These are phyloP conservation scores for Tanaodytes sp. DNA, from an alignment of 2,888 invertebrate genomes.

Conservation along the genomic window DNA sequence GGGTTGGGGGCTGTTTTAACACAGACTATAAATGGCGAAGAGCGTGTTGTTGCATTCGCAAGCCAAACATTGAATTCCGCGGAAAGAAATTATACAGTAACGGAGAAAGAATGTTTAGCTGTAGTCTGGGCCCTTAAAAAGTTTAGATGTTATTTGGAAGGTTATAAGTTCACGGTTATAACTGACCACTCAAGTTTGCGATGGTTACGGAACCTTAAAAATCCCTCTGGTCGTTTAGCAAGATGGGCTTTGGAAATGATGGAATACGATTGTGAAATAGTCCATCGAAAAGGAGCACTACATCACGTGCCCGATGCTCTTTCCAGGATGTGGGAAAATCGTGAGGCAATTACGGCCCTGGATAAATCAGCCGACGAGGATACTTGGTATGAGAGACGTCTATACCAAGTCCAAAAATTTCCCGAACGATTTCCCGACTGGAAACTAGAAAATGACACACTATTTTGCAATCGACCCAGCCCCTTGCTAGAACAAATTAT, in stretches of 20 bases:
- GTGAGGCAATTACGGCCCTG: neutral
- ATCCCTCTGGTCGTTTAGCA: neutral
- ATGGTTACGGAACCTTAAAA: neutral
- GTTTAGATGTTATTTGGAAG: neutral
- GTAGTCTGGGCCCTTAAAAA: neutral
- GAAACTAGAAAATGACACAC: neutral
- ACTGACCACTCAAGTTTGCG: neutral
- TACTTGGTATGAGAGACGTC: neutral
- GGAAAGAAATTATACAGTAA: slow-evolving; percentile 1
- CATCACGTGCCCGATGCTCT: neutral
- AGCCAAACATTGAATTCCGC: neutral
- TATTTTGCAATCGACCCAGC: neutral
- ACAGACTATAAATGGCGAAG: neutral
- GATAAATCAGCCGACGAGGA: neutral
- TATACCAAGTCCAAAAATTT: neutral
- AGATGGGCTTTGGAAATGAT: neutral
- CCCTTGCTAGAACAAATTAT: neutral
- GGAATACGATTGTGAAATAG: neutral
- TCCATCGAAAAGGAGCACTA: neutral
- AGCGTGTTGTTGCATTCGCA: neutral
- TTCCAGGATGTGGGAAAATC: neutral
- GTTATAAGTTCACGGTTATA: neutral
- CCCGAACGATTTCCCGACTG: neutral
- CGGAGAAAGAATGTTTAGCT: slow-evolving; percentile 1
- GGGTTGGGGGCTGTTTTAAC: neutral